Conservation (phyloP, 1,140 invertebrate genomes). For the Helicoverpa zea region DNA sequence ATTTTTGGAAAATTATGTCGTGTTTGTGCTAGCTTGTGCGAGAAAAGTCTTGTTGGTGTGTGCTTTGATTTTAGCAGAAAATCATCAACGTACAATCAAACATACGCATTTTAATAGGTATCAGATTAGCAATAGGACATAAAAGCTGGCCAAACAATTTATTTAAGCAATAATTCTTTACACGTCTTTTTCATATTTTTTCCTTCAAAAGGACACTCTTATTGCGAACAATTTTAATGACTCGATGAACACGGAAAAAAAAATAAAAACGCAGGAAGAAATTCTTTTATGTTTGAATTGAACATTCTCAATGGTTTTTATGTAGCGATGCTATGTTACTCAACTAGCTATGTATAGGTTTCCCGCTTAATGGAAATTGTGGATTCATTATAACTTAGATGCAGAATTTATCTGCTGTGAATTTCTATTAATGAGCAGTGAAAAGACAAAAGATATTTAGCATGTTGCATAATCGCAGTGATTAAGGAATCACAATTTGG, state of each 20-base stretch:
- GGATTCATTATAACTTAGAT: too few species aligned
- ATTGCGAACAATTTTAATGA: constrained; percentile 44
- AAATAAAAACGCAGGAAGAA: constrained; percentile 15
- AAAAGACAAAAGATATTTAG: too few species aligned
- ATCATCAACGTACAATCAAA: too few species aligned
- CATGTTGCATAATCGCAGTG: too few species aligned
- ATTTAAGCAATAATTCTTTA: constrained; percentile 46
- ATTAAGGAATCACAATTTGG: too few species aligned
- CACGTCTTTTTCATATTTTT: constrained; percentile 44
- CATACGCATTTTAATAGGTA: too few species aligned
- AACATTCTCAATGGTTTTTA: constrained; percentile 19
- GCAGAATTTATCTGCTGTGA: neutral
- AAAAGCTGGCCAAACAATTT: constrained; percentile 23
- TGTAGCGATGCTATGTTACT: constrained; percentile 13
- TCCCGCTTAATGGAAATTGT: neutral
- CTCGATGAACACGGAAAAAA: constrained; percentile 27
- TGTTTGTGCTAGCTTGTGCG: too few species aligned
- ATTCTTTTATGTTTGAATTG: constrained; percentile 35
- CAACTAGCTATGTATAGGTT: neutral
- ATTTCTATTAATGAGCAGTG: too few species aligned
- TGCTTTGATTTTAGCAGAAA: too few species aligned
- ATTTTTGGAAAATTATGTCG: too few species aligned
- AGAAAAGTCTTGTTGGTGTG: too few species aligned
- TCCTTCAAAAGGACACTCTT: constrained; percentile 38
- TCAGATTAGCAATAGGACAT: constrained; percentile 5